A percentile compares a stretch with the other conserved stretches of the same genome.
phyloP scores from a whole-genome alignment of 1,140 invertebrate genomes.

The Neodiprion pinetum region DNA sequence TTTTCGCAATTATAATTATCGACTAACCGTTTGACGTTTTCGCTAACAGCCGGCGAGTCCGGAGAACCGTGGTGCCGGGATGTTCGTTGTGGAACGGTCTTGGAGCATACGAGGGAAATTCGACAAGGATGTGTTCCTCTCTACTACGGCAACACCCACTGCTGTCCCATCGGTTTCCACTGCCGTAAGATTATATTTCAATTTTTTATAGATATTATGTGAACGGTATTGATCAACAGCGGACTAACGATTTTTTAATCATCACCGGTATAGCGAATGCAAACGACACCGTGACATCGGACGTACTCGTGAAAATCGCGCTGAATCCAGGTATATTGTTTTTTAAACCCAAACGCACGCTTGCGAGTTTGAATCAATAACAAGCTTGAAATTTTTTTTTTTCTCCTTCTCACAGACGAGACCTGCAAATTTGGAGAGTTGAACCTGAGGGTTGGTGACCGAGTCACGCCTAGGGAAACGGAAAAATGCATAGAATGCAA shows the following conservation, averaged over 20 bases:
- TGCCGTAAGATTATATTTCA: conserved; percentile 54
- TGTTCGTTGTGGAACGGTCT: conserved; percentile 62
- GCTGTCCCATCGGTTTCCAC: conserved; percentile 61
- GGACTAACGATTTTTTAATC: neutral
- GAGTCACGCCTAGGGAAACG: conserved; percentile 42
- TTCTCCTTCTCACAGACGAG: conserved; percentile 18
- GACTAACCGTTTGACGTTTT: conserved; percentile 34
- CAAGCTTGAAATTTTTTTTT: too few relatives aligned
- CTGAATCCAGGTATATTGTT: conserved; percentile 4
- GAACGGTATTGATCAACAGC: neutral
- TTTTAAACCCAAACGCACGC: too few relatives aligned
- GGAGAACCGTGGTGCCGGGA: conserved; percentile 49
- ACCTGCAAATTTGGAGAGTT: conserved; percentile 56
- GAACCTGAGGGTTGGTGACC: conserved; percentile 54
- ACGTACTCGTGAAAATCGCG: neutral
- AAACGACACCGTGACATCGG: conserved; percentile 7
- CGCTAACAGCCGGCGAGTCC: neutral
- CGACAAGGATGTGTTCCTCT: conserved; percentile 60
- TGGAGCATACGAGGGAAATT: conserved; percentile 57
- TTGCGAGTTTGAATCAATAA: too few relatives aligned
- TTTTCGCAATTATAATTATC: conserved; percentile 26
- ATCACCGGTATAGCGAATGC: conserved; percentile 8
- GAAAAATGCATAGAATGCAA: conserved; percentile 56
- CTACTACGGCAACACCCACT: conserved; percentile 49
- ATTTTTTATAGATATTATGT: neutral